Evolutionary conservation across 2,888 invertebrate genomes (phyloP).

Genomic region (Tipula helvola): DNA sequence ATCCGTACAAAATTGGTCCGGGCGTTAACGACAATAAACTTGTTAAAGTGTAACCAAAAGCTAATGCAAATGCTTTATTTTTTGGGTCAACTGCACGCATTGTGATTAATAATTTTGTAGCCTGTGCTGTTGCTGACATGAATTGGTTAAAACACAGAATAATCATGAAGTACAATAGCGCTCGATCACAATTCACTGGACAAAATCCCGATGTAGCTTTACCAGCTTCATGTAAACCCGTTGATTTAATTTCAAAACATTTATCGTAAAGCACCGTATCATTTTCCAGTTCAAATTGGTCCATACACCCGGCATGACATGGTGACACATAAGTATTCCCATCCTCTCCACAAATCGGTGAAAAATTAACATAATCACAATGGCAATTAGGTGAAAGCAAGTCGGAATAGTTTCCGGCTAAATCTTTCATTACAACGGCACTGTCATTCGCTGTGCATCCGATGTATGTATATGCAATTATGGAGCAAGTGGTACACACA

Average conservation of each 20-base stretch:
- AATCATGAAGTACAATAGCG: slow-evolving; percentile 41
- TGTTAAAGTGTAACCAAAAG: slow-evolving; percentile 45
- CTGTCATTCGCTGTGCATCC: slow-evolving; percentile 37
- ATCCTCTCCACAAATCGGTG: slow-evolving; percentile 48
- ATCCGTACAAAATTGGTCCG: slow-evolving; percentile 34
- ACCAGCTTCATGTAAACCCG: slow-evolving; percentile 22
- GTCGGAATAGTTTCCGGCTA: not conserved
- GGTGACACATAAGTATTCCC: slow-evolving; percentile 21
- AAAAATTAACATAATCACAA: slow-evolving; percentile 50
- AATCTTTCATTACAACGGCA: slow-evolving; percentile 21
- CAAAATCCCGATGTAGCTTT: slow-evolving; percentile 41
- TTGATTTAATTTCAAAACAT: slow-evolving; percentile 37
- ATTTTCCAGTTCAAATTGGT: slow-evolving; percentile 22
- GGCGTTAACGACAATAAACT: slow-evolving; percentile 54
- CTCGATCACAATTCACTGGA: slow-evolving; percentile 41
- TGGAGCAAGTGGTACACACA: slow-evolving; percentile 40
- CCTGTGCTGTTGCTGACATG: not conserved
- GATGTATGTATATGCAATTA: slow-evolving; percentile 44
- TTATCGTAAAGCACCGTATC: slow-evolving; percentile 34
- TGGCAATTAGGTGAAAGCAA: slow-evolving; percentile 35
- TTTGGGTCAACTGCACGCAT: slow-evolving; percentile 38
- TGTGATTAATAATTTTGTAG: not conserved
- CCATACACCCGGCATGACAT: slow-evolving; percentile 55
- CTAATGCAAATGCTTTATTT: slow-evolving; percentile 42
- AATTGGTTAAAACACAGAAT: slow-evolving; percentile 33